These are phyloP conservation scores for Microtus ochrogaster DNA, from an alignment of 2,113 vertebrate species.

Conservation along the genomic window DNA sequence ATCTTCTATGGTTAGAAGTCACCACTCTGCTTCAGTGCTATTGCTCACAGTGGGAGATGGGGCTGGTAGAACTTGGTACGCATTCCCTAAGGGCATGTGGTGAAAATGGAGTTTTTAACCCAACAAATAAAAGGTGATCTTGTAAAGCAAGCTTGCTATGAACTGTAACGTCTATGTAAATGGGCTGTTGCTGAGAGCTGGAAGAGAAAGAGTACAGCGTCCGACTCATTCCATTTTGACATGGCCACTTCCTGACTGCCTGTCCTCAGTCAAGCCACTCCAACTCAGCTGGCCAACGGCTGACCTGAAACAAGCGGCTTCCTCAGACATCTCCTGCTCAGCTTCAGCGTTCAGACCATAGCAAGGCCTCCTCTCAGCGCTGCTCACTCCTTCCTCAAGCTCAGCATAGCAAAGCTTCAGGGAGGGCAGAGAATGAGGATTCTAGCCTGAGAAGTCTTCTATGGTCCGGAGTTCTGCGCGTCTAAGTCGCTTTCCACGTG, in stretches of 20 bases:
- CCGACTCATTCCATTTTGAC: neutral
- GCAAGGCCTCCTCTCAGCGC: neutral
- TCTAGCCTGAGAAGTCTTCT: neutral
- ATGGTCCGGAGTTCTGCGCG: too few relatives aligned
- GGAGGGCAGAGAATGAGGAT: neutral
- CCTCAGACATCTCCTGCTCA: neutral
- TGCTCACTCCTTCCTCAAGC: neutral
- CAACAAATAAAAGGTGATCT: neutral
- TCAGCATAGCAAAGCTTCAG: neutral
- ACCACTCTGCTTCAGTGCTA: neutral
- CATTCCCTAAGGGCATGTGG: neutral
- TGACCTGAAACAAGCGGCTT: neutral
- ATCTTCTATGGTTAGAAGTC: neutral
- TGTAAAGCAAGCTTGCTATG: neutral
- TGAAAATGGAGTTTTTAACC: neutral
- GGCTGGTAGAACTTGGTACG: neutral
- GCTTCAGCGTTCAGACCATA: neutral
- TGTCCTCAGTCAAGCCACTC: neutral
- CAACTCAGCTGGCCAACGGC: neutral
- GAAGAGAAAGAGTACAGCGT: neutral
- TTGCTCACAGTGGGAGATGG: neutral
- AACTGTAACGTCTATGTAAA: neutral
- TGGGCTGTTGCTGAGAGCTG: accelerated
- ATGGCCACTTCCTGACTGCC: neutral
- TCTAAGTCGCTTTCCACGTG: too few relatives aligned